phyloP scores from a whole-genome alignment of 2,113 vertebrate genomes.

The Sialia sialis region DNA sequence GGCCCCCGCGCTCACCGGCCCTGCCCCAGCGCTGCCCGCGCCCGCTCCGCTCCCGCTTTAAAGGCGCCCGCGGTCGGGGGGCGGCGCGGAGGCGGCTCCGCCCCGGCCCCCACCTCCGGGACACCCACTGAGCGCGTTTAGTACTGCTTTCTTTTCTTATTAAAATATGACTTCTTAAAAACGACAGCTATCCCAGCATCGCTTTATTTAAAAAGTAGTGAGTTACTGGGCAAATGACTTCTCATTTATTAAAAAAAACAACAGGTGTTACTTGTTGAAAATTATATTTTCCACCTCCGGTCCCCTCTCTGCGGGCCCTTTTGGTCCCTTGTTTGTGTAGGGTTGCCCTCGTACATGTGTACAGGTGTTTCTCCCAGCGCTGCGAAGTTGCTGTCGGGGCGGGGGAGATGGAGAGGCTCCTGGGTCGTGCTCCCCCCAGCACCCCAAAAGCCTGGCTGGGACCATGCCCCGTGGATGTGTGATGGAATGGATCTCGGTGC shows the following conservation, averaged over 20 bases:
- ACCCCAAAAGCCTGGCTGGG: neutral
- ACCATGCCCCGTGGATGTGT: fast-evolving
- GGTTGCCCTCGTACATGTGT: fast-evolving
- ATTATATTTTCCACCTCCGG: fast-evolving
- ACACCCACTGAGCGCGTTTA: neutral
- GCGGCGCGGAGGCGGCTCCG: neutral
- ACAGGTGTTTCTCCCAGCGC: neutral
- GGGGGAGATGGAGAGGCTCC: neutral
- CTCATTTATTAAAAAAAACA: neutral
- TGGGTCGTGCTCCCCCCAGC: fast-evolving
- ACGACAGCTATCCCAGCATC: fast-evolving
- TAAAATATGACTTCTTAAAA: neutral
- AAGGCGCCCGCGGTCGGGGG: neutral
- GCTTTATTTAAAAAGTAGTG: fast-evolving
- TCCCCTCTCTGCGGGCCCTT: fast-evolving
- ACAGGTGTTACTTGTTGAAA: neutral
- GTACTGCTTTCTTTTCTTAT: neutral
- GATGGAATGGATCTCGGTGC: fast-evolving
- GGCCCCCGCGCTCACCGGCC: neutral
- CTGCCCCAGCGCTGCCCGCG: neutral
- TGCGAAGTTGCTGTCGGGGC: fast-evolving
- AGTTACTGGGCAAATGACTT: neutral
- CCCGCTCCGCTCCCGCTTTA: neutral
- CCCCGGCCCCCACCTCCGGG: neutral
- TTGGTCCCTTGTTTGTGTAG: neutral